Percentiles rank a stretch among this genome's conserved stretches.
Evolutionary conservation across 2,888 invertebrate genomes (phyloP).

Genomic region (Ramazzottius varieornatus): DNA sequence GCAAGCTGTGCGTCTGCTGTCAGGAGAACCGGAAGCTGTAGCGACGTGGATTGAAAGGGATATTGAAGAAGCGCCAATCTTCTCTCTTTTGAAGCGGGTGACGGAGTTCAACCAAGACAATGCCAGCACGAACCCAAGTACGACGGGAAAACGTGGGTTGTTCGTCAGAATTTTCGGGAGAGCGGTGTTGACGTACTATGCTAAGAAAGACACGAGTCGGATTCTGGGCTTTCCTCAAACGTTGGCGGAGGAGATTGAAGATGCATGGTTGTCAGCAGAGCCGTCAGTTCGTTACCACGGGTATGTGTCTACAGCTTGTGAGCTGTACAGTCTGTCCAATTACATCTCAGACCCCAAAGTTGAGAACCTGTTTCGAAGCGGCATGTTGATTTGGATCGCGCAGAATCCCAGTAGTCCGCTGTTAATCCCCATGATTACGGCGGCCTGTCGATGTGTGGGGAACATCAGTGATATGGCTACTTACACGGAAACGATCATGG

Average conservation of each 20-base stretch:
- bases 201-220: neutral
- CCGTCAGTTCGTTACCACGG: neutral
- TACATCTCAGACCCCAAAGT: neutral
- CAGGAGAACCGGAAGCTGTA: neutral
- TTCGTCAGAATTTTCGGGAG: neutral
- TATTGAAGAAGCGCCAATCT: neutral
- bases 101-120: neutral
- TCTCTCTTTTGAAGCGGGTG: neutral
- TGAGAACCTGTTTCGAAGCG: neutral
- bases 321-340: neutral
- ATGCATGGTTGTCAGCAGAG: neutral
- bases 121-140: neutral
- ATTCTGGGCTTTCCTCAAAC: neutral
- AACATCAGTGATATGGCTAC: neutral
- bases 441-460: neutral
- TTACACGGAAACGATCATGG: neutral
- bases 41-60: neutral
- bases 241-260: neutral
- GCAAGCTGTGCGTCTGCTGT: neutral
- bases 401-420: neutral
- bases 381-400: neutral
- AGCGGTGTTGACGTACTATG: neutral
- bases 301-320: neutral
- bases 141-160: neutral
- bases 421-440: neutral